Evolutionary conservation across 23 tunicate genomes (phyloP), one percentile per base, ranked within the genome.

Genomic region (Trididemnum nubilum): DNA sequence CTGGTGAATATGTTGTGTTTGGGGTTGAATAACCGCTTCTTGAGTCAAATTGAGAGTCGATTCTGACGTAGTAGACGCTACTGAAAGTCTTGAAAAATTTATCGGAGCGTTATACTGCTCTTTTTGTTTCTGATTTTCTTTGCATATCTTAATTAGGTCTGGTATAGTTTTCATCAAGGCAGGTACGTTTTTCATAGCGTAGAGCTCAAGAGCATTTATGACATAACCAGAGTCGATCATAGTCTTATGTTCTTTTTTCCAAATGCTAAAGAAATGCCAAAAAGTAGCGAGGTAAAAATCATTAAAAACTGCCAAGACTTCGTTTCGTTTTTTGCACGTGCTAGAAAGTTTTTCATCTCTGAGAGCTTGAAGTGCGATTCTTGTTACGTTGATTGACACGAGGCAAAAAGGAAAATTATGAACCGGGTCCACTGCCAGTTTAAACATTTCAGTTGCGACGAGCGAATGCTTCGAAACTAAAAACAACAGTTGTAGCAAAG

Each of bases 341-440:
- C 87, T 81, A 28, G 87, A 36, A 28, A 91, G 57, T 64, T 85
- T 85, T 40, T 91, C 87, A 25, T 85, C 87, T 54, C 90, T 64
- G 18, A 91, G 39, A 19, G 83, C 97, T 70, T 75, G 82, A 18
- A 91, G 49, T 3, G 90, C 86, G 27, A 91, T 91, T 64, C 97
- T 76, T 25, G 97, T 85, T 18, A 91, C 73, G 54, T 91, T 91
- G 23, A 91, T 82, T 2, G 97, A 91, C 63, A 91, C 80, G 0
- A 91, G 64, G 54, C 83, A 81, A 81, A 91, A 91, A 28, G 97
- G 97, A 73, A 78, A 91, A 40, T 91, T 91, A 32, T 91, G 90
- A 51, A 72, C 87, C 2, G 65, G 82, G 72, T 91, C 76, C 9
- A 67, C 26, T 2, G 97, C 85, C 31, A 91, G 84, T 21, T 77